Evolutionary conservation across 2,797 vertebrate genomes (phyloP), one percentile per base, ranked within the genome.

Genomic region (Dicrostonyx torquatus): DNA sequence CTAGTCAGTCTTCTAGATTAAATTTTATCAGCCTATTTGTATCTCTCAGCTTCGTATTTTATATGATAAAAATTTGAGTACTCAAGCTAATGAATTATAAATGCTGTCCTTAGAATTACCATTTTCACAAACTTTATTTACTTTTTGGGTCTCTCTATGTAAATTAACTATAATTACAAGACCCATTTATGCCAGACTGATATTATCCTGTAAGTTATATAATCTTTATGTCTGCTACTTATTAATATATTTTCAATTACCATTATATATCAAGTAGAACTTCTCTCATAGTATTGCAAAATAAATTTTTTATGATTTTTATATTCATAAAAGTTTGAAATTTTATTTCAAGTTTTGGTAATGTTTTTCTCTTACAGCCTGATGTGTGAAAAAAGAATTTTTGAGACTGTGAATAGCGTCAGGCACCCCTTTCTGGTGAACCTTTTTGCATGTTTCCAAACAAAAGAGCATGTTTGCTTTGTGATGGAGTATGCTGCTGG

Each of bases 301-400:
- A 90, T 0, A 68, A 0, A 24, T 62, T 70, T 70, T 79, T 79
- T 93, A 89, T 60, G 26, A 43, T 93, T 90, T 93, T 80, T 80
- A 96, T 78, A 34, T 76, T 95, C 31, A 68, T 1, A 78, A 75
- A 80, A 79, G 10, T 78, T 95, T 91, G 58, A 89, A 70, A 26
- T 95, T 77, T 95, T 78, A 73, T 90, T 91, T 96, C 93, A 55
- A 43, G 58, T 50, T 86, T 90, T 85, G 89, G 5, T 87, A 77
- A 72, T 95, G 94, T 93, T 96, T 94, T 87, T 98, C 96, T 97
- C 96, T 98, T 98, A 87, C 97, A 99, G 99, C 97, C 98, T 99
- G 94, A 99, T 99, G 99, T 99, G 99, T 88, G 99, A 99, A 98
- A 99, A 99, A 98, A 98, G 99, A 98, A 99, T 99, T 97, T 99